These are phyloP conservation scores for Sturmia bella DNA, from an alignment of 2,888 invertebrate genomes.

Conservation along the genomic window DNA sequence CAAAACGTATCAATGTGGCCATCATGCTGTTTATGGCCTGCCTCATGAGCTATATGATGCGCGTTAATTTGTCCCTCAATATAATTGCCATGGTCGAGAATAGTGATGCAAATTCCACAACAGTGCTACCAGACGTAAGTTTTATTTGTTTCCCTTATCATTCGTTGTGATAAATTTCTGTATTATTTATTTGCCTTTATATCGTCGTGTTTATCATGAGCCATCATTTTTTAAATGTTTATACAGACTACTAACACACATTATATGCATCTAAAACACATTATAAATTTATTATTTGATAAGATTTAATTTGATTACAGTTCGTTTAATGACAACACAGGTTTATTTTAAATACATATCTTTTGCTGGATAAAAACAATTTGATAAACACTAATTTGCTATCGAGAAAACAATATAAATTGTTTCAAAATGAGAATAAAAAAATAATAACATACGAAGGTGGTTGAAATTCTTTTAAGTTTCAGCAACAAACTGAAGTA, in stretches of 20 bases:
- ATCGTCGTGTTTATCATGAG: constrained; percentile 40
- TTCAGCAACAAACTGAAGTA: too few relatives aligned
- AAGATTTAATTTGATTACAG: constrained; percentile 49
- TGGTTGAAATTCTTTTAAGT: too few relatives aligned
- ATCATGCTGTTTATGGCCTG: constrained; percentile 89
- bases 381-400: constrained; percentile 6
- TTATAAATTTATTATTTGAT: constrained; percentile 59
- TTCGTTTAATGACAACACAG: constrained; percentile 26
- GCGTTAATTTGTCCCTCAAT: constrained; percentile 89
- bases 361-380: constrained; percentile 11
- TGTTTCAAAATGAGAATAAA: neutral
- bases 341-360: constrained; percentile 4
- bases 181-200: constrained; percentile 1
- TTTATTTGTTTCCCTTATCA: constrained; percentile 7
- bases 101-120: constrained; percentile 78
- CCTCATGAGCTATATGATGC: constrained; percentile 88
- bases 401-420: neutral
- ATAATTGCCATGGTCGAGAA: constrained; percentile 87
- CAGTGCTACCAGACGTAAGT: constrained; percentile 77
- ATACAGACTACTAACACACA: constrained; percentile 35
- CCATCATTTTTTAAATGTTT: constrained; percentile 25
- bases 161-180: constrained; percentile 2
- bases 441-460: too few relatives aligned
- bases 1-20: constrained; percentile 83
- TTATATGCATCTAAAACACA: constrained; percentile 15